A percentile compares a stretch with the other conserved stretches of the same genome.
These are phyloP conservation scores for Cabera pusaria DNA, from an alignment of 2,888 invertebrate genomes.

Conservation along the genomic window DNA sequence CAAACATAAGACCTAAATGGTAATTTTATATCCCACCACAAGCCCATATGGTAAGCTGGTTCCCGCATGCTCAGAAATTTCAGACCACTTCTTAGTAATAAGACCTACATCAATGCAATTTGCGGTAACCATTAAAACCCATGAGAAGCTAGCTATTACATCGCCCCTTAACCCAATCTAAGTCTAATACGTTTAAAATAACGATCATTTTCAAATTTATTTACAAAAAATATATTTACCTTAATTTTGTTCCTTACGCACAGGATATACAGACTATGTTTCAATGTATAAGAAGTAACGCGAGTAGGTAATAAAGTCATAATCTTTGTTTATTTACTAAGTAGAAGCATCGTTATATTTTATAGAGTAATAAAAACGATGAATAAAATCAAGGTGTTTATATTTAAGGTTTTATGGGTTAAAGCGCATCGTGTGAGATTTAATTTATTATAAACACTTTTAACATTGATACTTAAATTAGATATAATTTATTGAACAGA, in stretches of 20 bases:
- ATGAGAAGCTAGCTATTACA: constrained; percentile 11
- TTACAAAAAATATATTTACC: no score
- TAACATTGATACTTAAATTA: no score
- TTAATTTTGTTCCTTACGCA: constrained; percentile 4
- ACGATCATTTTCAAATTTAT: no score
- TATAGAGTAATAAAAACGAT: constrained; percentile 25
- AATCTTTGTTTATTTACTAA: constrained; percentile 31
- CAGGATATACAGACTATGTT: constrained; percentile 16
- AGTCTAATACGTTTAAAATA: no score
- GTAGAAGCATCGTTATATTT: constrained; percentile 31
- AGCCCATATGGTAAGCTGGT: no score
- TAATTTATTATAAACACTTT: no score
- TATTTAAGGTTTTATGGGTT: constrained; percentile 19
- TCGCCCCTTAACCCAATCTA: no score
- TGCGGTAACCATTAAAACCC: constrained; percentile 25
- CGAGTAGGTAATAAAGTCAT: constrained; percentile 15
- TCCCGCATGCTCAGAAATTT: no score
- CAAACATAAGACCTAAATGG: no score
- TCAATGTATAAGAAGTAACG: background rate
- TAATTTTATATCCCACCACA: no score
- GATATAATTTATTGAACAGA: no score
- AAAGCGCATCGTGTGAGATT: background rate
- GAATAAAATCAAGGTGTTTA: constrained; percentile 32
- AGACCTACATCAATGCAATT: constrained; percentile 22
- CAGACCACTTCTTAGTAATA: background rate